phyloP scores from a whole-genome alignment of 2,113 vertebrate species.

The Pelusios castaneus region DNA sequence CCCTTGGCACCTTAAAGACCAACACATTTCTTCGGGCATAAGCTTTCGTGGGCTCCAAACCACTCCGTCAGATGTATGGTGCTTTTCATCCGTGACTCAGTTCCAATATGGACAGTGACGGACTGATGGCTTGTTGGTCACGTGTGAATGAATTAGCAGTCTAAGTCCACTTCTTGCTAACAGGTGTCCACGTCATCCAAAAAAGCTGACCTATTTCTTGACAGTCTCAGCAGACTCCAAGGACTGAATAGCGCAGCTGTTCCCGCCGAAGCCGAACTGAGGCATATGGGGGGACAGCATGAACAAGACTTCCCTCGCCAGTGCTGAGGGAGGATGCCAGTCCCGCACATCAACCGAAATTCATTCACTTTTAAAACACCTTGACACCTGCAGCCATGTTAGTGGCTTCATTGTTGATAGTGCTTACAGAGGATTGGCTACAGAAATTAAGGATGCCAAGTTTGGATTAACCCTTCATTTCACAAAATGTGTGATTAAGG shows the following conservation, averaged over 20 bases:
- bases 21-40: too few relatives aligned
- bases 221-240: neutral
- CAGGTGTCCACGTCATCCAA: neutral
- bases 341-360: neutral
- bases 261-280: neutral
- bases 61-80: too few relatives aligned
- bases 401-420: neutral
- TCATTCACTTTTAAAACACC: neutral
- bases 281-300: too few relatives aligned
- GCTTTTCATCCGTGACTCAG: neutral
- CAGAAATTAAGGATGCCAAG: neutral
- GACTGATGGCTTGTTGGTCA: neutral
- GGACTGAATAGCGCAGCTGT: neutral
- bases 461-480: neutral
- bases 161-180: neutral
- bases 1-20: too few relatives aligned
- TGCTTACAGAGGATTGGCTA: accelerated
- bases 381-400: neutral
- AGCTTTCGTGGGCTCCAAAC: too few relatives aligned
- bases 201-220: neutral
- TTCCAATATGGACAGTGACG: neutral
- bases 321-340: neutral
- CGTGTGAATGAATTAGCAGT: neutral
- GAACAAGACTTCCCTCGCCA: neutral
- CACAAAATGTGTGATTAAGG: neutral